Percentiles rank a stretch among this genome's conserved stretches.
Conservation (phyloP, 2,113 vertebrate genomes). For the Pristiophorus japonicus region DNA sequence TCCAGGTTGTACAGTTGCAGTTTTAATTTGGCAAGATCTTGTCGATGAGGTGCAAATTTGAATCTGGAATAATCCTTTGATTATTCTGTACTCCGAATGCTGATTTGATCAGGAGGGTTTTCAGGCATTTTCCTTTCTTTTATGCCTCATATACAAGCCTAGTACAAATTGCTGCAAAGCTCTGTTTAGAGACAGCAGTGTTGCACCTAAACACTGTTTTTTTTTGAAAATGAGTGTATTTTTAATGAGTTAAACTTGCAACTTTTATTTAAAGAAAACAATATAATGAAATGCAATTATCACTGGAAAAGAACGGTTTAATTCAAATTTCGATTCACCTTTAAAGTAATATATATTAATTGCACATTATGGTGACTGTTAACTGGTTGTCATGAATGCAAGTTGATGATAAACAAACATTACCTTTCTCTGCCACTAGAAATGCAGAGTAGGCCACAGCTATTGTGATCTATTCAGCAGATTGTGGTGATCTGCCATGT, state of each 20-base stretch:
- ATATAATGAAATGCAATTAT: neutral
- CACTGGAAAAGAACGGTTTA: neutral
- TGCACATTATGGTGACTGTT: neutral
- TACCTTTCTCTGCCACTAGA: neutral
- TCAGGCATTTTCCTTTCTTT: neutral
- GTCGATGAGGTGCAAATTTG: neutral
- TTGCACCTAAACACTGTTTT: neutral
- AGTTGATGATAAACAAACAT: neutral
- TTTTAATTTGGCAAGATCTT: neutral
- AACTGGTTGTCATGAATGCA: neutral
- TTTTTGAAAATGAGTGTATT: neutral
- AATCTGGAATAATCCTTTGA: neutral
- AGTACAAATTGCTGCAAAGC: neutral
- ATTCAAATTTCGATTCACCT: neutral
- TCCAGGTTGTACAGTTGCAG: neutral
- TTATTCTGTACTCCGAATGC: neutral
- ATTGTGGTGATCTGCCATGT: neutral
- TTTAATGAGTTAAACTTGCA: neutral
- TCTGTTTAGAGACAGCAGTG: neutral
- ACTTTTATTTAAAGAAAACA: neutral
- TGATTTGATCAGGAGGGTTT: too few species aligned
- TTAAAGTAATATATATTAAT: slow-evolving; percentile 28
- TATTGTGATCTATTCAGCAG: neutral
- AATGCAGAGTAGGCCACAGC: neutral
- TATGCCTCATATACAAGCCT: neutral